Conservation (phyloP, 2,888 invertebrate genomes). For the Dromius quadrimaculatus region DNA sequence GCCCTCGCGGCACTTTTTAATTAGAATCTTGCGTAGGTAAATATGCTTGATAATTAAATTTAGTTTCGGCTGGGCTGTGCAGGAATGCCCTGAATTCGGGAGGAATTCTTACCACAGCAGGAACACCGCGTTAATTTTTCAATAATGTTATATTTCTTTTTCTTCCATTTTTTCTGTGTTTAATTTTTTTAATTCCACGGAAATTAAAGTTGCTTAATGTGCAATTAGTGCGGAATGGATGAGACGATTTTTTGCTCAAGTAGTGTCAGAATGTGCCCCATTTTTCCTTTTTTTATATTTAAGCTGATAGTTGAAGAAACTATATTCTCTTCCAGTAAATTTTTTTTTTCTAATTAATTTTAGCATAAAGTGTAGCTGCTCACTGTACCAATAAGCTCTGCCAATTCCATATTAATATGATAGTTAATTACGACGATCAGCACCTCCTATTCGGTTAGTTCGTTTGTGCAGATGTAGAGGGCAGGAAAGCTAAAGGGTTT, state of each 20-base stretch:
- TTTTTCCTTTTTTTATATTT: too few relatives aligned
- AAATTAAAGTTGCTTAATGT: not conserved
- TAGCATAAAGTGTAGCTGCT: too few relatives aligned
- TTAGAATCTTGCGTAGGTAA: slow-evolving; percentile 48
- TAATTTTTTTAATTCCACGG: slow-evolving; percentile 4
- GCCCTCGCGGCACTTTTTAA: slow-evolving; percentile 37
- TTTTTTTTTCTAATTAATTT: too few relatives aligned
- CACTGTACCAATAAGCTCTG: too few relatives aligned
- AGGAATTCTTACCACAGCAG: slow-evolving; percentile 11
- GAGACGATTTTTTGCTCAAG: too few relatives aligned
- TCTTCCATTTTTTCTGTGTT: slow-evolving; percentile 7
- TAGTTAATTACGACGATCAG: too few relatives aligned
- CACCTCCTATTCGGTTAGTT: too few relatives aligned
- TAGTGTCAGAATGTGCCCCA: too few relatives aligned
- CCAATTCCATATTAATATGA: too few relatives aligned
- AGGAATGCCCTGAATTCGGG: slow-evolving; percentile 36
- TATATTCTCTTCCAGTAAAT: too few relatives aligned
- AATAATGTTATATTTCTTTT: slow-evolving; percentile 25
- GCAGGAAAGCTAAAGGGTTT: slow-evolving; percentile 11
- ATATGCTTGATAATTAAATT: slow-evolving; percentile 48
- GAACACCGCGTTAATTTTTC: slow-evolving; percentile 33
- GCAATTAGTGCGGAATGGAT: not conserved
- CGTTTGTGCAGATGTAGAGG: not conserved
- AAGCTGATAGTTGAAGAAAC: too few relatives aligned
- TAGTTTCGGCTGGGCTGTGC: slow-evolving; percentile 40